A percentile compares a stretch with the other conserved stretches of the same genome.
These are phyloP conservation scores for Bagarius yarrelli DNA, from an alignment of 2,113 vertebrate species.

Conservation along the genomic window DNA sequence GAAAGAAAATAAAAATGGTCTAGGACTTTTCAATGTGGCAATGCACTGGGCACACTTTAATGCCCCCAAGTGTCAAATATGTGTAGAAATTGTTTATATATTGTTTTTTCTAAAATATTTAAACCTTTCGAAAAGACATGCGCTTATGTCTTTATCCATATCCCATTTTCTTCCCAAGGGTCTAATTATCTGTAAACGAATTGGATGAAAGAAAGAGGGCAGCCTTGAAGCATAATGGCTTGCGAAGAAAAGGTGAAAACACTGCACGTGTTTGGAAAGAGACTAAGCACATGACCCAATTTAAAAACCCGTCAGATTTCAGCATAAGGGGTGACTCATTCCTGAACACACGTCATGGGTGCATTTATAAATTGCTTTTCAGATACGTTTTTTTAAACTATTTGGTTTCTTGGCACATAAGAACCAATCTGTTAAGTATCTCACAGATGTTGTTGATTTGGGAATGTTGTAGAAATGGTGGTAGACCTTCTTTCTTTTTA, in stretches of 20 bases:
- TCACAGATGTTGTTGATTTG: neutral
- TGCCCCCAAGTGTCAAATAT: neutral
- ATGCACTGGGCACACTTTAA: neutral
- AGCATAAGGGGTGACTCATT: slow-evolving; percentile 16
- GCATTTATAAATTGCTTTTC: neutral
- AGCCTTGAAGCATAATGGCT: slow-evolving; percentile 59
- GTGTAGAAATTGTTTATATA: neutral
- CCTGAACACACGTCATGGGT: neutral
- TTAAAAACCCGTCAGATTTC: slow-evolving; percentile 10
- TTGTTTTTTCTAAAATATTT: neutral
- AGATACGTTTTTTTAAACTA: neutral
- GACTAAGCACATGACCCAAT: slow-evolving; percentile 20
- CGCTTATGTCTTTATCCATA: neutral
- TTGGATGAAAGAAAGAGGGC: slow-evolving; percentile 65
- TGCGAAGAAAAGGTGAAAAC: slow-evolving; percentile 55
- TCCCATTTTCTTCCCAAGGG: slow-evolving; percentile 48
- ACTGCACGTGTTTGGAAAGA: slow-evolving; percentile 3
- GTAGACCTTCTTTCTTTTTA: neutral
- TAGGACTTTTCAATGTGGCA: neutral
- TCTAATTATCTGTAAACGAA: slow-evolving; percentile 69
- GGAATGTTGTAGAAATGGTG: neutral
- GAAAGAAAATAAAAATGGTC: neutral
- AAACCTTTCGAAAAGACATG: neutral
- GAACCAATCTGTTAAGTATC: neutral
- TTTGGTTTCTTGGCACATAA: neutral